Conservation (phyloP, 2,797 vertebrate genomes). For the Rhyacichthys aspro region DNA sequence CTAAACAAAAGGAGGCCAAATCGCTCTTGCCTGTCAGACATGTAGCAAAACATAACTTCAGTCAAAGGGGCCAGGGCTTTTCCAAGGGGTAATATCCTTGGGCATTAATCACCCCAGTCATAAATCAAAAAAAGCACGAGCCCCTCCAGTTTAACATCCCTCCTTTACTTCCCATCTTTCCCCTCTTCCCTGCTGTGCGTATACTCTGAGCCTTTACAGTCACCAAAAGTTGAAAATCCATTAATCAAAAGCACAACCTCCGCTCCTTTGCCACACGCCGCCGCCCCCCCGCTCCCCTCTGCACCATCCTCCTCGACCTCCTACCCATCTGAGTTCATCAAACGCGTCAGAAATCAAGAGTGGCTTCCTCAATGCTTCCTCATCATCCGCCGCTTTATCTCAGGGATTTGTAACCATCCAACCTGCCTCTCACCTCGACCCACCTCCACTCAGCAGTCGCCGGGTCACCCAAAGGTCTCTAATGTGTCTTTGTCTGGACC, state of each 20-base stretch:
- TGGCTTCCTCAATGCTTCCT: constrained; percentile 75
- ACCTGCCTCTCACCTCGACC: constrained; percentile 17
- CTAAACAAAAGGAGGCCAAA: constrained; percentile 74
- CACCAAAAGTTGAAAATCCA: constrained; percentile 66
- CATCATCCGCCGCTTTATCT: constrained; percentile 39
- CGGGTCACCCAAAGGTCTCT: constrained; percentile 56
- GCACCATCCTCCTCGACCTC: constrained; percentile 70
- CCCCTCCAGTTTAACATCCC: constrained; percentile 57
- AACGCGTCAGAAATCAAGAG: constrained; percentile 79
- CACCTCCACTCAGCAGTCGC: constrained; percentile 46
- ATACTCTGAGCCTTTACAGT: constrained; percentile 43
- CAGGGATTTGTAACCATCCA: constrained; percentile 42
- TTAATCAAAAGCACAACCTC: constrained; percentile 73
- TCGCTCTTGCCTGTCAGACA: constrained; percentile 71
- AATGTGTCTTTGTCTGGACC: constrained; percentile 65
- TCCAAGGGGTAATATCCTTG: constrained; percentile 72
- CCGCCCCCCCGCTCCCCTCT: constrained; percentile 13
- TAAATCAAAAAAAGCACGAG: constrained; percentile 69
- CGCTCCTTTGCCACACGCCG: constrained; percentile 70
- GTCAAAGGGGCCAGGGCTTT: constrained; percentile 59
- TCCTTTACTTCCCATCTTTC: constrained; percentile 39
- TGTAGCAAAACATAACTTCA: constrained; percentile 77
- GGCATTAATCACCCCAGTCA: constrained; percentile 71
- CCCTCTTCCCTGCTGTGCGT: constrained; percentile 28
- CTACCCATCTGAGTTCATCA: constrained; percentile 70